Evolutionary conservation across 2,888 invertebrate species (phyloP).

Genomic region (Nomada hirtipes): DNA sequence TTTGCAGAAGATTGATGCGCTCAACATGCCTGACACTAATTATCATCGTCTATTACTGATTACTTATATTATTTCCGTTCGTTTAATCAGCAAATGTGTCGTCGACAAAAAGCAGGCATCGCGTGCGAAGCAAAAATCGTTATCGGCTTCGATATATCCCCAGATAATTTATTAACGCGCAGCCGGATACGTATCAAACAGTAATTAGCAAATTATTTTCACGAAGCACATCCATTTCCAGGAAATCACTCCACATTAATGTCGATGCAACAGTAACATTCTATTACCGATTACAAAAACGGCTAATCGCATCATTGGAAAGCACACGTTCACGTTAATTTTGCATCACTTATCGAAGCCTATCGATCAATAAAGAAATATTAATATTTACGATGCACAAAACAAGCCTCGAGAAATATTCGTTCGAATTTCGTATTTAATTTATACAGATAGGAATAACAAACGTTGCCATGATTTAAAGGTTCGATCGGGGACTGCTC

Average conservation of each 20-base stretch:
- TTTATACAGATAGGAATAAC: not conserved
- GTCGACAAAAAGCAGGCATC: slow-evolving; percentile 25
- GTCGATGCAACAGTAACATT: not conserved
- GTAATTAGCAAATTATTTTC: slow-evolving; percentile 17
- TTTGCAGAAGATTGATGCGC: not conserved
- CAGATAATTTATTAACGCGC: slow-evolving; percentile 43
- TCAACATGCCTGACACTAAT: not conserved
- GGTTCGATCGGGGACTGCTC: not conserved
- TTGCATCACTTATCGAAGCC: too few relatives aligned
- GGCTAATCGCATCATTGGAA: too few relatives aligned
- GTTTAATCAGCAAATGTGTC: slow-evolving; percentile 52
- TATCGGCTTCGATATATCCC: slow-evolving; percentile 37
- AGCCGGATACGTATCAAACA: not conserved
- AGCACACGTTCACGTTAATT: too few relatives aligned
- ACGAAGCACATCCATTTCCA: not conserved
- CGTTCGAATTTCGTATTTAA: not conserved
- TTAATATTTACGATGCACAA: not conserved
- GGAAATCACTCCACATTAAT: too few relatives aligned
- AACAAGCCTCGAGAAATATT: not conserved
- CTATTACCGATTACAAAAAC: too few relatives aligned
- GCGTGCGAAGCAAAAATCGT: slow-evolving; percentile 42
- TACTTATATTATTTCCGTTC: not conserved
- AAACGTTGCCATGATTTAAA: not conserved
- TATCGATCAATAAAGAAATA: too few relatives aligned
- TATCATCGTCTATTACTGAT: not conserved